Percentiles rank a stretch among this genome's conserved stretches.
Evolutionary conservation across 1,140 invertebrate species (phyloP).

Genomic region (Riptortus pedestris): DNA sequence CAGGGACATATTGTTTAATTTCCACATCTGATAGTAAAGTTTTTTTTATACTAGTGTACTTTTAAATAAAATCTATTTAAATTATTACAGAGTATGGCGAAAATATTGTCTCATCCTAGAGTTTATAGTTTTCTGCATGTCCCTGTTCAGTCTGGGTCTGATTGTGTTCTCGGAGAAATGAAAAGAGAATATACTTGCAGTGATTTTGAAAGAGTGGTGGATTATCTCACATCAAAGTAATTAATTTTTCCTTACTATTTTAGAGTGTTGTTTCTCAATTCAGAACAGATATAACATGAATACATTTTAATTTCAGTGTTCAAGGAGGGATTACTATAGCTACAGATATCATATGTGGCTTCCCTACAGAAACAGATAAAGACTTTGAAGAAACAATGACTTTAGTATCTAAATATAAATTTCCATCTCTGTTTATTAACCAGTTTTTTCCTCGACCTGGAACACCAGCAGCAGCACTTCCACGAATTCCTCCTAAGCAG

Average conservation of each 20-base stretch:
- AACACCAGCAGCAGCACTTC: conserved; percentile 86
- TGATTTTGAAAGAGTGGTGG: conserved; percentile 83
- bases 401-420: conserved; percentile 78
- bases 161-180: conserved; percentile 89
- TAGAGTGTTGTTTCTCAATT: not conserved
- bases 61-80: too few species aligned
- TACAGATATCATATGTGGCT: conserved; percentile 97
- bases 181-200: conserved; percentile 82
- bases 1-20: too few species aligned
- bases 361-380: conserved; percentile 86
- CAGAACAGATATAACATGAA: too few species aligned
- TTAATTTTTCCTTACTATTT: conserved; percentile 4
- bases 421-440: conserved; percentile 93
- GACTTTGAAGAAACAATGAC: conserved; percentile 85
- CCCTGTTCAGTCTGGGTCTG: conserved; percentile 92
- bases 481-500: conserved; percentile 64
- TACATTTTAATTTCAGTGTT: not conserved
- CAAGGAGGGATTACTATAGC: conserved; percentile 66
- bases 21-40: too few species aligned
- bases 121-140: conserved; percentile 95
- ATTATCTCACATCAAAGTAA: conserved; percentile 67
- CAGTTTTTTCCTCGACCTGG: conserved; percentile 94
- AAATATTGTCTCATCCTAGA: conserved; percentile 75
- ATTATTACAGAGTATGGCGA: conserved; percentile 77
- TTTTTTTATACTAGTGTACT: too few species aligned